These are phyloP conservation scores for Bubo blakistoni DNA, from an alignment of 2,113 vertebrate species.

Conservation along the genomic window DNA sequence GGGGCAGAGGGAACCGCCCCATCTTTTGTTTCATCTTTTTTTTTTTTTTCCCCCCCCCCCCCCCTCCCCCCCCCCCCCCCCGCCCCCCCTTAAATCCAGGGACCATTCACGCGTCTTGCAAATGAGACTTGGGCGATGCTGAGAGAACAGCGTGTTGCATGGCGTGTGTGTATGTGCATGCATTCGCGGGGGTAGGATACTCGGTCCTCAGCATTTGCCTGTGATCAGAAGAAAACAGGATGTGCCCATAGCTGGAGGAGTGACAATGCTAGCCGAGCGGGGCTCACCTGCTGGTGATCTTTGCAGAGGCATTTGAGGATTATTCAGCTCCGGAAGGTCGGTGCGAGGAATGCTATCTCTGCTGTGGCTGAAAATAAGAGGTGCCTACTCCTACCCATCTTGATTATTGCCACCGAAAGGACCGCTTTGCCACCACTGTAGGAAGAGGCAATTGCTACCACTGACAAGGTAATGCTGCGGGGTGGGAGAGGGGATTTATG, in stretches of 20 bases:
- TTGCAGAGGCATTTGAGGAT: conserved; percentile 64
- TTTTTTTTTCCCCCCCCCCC: conserved; percentile 33
- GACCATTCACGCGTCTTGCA: conserved; percentile 19
- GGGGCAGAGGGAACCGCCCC: background rate
- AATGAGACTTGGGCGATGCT: conserved; percentile 40
- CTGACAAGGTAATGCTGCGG: conserved; percentile 10
- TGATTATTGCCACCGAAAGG: conserved; percentile 1
- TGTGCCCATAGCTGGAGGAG: conserved; percentile 38
- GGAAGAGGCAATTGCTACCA: background rate
- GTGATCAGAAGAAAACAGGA: conserved; percentile 47
- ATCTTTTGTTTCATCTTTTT: conserved; percentile 38
- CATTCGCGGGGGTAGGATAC: background rate
- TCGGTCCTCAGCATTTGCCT: background rate
- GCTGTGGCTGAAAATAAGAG: conserved; percentile 34
- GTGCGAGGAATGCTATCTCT: conserved; percentile 1
- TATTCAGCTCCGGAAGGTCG: conserved; percentile 46
- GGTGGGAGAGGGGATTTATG: background rate
- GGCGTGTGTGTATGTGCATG: background rate
- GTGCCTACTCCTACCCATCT: background rate
- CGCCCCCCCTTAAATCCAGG: conserved; percentile 3
- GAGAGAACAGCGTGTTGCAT: conserved; percentile 39
- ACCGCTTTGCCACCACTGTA: background rate
- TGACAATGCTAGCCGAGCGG: conserved; percentile 11
- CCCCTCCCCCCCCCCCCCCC: background rate
- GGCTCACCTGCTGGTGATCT: conserved; percentile 61